These are phyloP conservation scores for Drosophila yakuba DNA, from an alignment of 1,140 invertebrate genomes.

Conservation along the genomic window DNA sequence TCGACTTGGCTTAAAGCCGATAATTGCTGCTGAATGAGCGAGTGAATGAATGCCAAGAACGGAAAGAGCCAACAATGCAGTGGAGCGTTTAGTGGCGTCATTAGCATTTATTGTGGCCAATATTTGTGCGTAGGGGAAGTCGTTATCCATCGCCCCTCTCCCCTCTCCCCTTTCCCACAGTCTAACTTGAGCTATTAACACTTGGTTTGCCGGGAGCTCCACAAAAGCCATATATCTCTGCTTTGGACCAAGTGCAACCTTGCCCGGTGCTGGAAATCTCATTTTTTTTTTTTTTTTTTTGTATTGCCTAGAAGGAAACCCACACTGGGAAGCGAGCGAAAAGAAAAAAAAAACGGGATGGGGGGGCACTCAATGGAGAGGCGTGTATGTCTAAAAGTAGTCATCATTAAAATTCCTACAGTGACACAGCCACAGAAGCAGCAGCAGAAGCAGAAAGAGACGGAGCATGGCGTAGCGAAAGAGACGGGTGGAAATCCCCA, in stretches of 20 bases:
- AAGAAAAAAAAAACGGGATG: neutral
- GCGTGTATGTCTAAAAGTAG: slow-evolving; percentile 82
- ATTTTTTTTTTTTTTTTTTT: slow-evolving; percentile 40
- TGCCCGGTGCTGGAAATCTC: slow-evolving; percentile 17
- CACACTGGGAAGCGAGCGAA: slow-evolving; percentile 22
- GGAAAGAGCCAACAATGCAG: slow-evolving; percentile 51
- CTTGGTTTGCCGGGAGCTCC: slow-evolving; percentile 12
- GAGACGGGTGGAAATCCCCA: slow-evolving; percentile 53
- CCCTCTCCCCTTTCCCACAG: neutral
- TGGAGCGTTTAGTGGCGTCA: slow-evolving; percentile 70
- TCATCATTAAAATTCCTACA: slow-evolving; percentile 81
- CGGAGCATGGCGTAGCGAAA: slow-evolving; percentile 3
- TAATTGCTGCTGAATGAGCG: slow-evolving; percentile 55
- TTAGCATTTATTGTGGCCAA: slow-evolving; percentile 75
- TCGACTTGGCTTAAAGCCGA: slow-evolving; percentile 43
- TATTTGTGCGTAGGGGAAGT: slow-evolving; percentile 32
- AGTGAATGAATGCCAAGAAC: slow-evolving; percentile 68
- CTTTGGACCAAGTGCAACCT: slow-evolving; percentile 23
- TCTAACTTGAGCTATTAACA: slow-evolving; percentile 29
- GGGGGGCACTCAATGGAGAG: slow-evolving; percentile 66
- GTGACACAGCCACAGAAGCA: slow-evolving; percentile 64
- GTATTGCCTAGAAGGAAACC: slow-evolving; percentile 50
- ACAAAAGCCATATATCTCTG: slow-evolving; percentile 25
- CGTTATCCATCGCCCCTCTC: neutral
- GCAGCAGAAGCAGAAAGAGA: slow-evolving; percentile 24